Conservation (phyloP, 2,888 invertebrate genomes). For the Corbicula japonica region DNA sequence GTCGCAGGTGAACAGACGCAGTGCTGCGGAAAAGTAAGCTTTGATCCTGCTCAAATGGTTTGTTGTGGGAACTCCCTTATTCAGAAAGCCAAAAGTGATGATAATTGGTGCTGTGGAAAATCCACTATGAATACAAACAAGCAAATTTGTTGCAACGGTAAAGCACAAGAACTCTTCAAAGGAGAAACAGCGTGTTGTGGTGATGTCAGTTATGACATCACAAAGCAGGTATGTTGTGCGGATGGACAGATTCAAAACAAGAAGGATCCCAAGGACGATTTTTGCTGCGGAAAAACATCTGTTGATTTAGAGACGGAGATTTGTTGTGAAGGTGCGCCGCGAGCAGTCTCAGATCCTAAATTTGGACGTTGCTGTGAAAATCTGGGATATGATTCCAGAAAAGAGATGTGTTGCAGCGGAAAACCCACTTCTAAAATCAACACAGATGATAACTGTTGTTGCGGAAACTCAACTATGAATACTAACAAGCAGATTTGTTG, state of each 20-base stretch:
- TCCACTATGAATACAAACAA: constrained; percentile 54
- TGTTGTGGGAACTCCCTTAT: constrained; percentile 45
- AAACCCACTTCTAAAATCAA: constrained; percentile 37
- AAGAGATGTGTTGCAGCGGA: constrained; percentile 45
- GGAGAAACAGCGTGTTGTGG: constrained; percentile 48
- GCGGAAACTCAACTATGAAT: constrained; percentile 53
- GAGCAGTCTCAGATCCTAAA: constrained; percentile 35
- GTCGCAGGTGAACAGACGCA: constrained; percentile 35
- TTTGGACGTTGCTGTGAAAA: constrained; percentile 50
- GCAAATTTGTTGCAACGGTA: constrained; percentile 53
- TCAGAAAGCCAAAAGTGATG: constrained; percentile 26
- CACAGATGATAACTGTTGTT: constrained; percentile 51
- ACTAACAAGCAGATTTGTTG: constrained; percentile 52
- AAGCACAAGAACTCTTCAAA: constrained; percentile 35
- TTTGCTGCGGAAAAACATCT: constrained; percentile 57
- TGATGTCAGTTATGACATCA: constrained; percentile 42
- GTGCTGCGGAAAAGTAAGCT: constrained; percentile 50
- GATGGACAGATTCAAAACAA: constrained; percentile 50
- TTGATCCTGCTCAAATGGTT: constrained; percentile 32
- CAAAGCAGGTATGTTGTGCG: constrained; percentile 47
- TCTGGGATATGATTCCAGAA: constrained; percentile 44
- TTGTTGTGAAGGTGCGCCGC: constrained; percentile 54
- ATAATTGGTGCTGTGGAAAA: constrained; percentile 63
- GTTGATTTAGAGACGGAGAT: constrained; percentile 48
- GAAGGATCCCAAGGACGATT: constrained; percentile 47